Conservation (phyloP, 2,888 invertebrate genomes). For the Tipula vernalis region DNA sequence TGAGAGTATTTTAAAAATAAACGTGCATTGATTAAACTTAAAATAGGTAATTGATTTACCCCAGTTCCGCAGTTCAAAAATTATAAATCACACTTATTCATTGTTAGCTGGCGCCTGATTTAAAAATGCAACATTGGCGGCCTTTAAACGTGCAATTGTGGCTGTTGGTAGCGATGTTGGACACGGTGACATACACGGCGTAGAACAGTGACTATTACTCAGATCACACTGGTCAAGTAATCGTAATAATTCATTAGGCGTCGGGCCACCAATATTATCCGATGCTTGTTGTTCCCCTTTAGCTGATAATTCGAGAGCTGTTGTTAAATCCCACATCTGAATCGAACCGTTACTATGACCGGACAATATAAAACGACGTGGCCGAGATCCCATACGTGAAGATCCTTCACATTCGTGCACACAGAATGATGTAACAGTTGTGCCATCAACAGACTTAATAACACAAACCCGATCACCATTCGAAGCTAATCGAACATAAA, state of each 20-base stretch:
- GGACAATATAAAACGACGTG: conserved; percentile 78
- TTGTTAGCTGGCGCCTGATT: conserved; percentile 37
- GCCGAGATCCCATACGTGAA: conserved; percentile 78
- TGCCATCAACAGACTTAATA: conserved; percentile 87
- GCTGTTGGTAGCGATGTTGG: conserved; percentile 41
- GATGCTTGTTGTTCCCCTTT: conserved; percentile 73
- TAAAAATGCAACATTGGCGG: conserved; percentile 49
- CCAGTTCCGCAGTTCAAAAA: neutral
- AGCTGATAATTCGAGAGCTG: conserved; percentile 69
- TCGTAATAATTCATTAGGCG: conserved; percentile 78
- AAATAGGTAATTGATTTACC: neutral
- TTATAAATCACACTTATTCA: conserved; percentile 15
- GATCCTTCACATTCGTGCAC: conserved; percentile 97
- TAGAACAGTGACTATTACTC: conserved; percentile 62
- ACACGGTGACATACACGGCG: conserved; percentile 59
- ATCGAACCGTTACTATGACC: conserved; percentile 87
- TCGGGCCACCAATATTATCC: conserved; percentile 72
- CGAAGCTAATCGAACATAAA: conserved; percentile 88
- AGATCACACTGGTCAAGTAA: conserved; percentile 90
- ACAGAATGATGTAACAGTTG: conserved; percentile 87
- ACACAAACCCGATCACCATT: conserved; percentile 92
- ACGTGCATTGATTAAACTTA: neutral
- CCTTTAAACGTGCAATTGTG: conserved; percentile 40
- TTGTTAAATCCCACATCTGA: conserved; percentile 98
- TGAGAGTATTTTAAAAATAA: neutral